Base-by-base conservation (phyloP, 1,140 invertebrate genomes). In the Pseudomyrmex flavicornis region DNA sequence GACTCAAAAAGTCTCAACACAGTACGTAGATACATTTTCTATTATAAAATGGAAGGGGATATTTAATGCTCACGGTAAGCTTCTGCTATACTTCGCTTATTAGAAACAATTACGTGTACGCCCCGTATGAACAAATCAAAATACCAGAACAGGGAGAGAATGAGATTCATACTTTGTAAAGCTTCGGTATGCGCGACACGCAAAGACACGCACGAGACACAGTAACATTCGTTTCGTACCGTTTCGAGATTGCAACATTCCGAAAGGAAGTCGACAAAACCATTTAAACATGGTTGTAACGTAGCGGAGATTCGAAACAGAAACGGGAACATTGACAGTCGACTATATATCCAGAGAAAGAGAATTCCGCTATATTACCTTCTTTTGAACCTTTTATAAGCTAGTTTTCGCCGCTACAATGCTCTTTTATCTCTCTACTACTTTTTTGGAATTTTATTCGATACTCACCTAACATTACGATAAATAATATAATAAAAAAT, bases 191-290 rank as follows among this genome's bases (percentile, higher is more conserved):
- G 65, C 63, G 15, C 10, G 63, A 79, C 10, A 5, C 12, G 65
- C 44, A 70, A 80, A 61, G 3, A 15, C 17, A 48, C 44, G 65
- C 54, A 48, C 9, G 20, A 12, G 65, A 59, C 44, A 80, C 75
- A 68, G 62, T 80, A 69, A 48, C 65, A 70, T 80, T 80, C 65
- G 20, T 69, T 69, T 56, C 44, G 50, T 68, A 77, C 22, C 20
- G 3, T 79, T 70, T 70, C 35, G 20, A 15, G 15, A 69, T 79
- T 59, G 65, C 54, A 59, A n/a, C 76, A 80, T 80, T 80, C 44
- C 76, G 44, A 59, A 70, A 59, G 76, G 44, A 79, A 80, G 76
- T 79, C 66, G 54, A 80, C 66, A 70, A 79, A 69, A 70, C 44
- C 65, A 7, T 80, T 10, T 26, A 69, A 69, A 52, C 63, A 12